Evolutionary conservation across 2,797 vertebrate genomes (phyloP).

Genomic region (Danio kyathit): DNA sequence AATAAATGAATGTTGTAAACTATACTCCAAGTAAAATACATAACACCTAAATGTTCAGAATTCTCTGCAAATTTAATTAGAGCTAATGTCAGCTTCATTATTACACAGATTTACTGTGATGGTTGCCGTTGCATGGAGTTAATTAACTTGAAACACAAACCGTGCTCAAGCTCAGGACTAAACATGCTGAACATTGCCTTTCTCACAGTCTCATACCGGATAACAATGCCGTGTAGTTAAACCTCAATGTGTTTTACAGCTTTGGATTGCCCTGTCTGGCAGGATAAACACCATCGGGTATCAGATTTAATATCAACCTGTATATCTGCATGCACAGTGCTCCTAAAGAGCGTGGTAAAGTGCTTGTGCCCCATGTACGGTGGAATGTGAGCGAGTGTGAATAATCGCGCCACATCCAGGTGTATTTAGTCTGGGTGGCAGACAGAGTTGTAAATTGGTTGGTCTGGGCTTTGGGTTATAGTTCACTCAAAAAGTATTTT

Average conservation of each 20-base stretch:
- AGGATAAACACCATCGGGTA: constrained; percentile 63
- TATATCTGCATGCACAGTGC: constrained; percentile 59
- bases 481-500: too few species aligned
- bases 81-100: constrained; percentile 13
- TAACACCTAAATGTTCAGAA: too few species aligned
- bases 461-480: constrained; percentile 51
- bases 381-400: constrained; percentile 68
- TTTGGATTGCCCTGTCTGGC: constrained; percentile 54
- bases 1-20: too few species aligned
- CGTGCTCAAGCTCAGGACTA: constrained; percentile 20
- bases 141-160: constrained; percentile 42
- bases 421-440: constrained; percentile 74
- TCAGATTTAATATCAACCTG: constrained; percentile 73
- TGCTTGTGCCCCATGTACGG: constrained; percentile 30
- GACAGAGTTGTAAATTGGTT: constrained; percentile 67
- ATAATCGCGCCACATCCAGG: constrained; percentile 74
- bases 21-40: too few species aligned
- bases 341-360: constrained; percentile 57
- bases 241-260: constrained; percentile 65
- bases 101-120: constrained; percentile 1
- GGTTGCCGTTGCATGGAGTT: not conserved
- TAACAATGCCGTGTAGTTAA: constrained; percentile 47
- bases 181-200: constrained; percentile 27
- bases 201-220: constrained; percentile 35
- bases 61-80: not conserved